A percentile compares a stretch with the other conserved stretches of the same genome.
These are phyloP conservation scores for Procambarus clarkii DNA, from an alignment of 1,140 invertebrate species.

Conservation along the genomic window DNA sequence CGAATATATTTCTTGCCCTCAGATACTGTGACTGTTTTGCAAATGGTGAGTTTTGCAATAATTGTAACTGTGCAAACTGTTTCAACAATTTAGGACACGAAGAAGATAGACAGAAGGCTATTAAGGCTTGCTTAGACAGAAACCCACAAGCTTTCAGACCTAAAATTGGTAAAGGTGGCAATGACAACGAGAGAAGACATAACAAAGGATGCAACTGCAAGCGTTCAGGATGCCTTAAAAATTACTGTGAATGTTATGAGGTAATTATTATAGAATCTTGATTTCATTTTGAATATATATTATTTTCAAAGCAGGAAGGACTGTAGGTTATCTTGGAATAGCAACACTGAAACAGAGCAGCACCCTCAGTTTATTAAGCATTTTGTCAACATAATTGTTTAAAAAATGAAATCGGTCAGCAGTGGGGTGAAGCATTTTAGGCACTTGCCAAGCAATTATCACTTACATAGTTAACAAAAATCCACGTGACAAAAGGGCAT, in stretches of 20 bases:
- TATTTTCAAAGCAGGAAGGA: too few relatives aligned
- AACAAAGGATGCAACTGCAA: slow-evolving; percentile 99
- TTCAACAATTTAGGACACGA: slow-evolving; percentile 98
- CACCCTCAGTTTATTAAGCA: too few relatives aligned
- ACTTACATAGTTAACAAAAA: too few relatives aligned
- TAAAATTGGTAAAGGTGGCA: slow-evolving; percentile 91
- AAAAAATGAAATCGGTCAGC: too few relatives aligned
- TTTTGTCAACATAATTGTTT: too few relatives aligned
- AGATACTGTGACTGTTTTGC: slow-evolving; percentile 99
- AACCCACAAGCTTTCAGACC: slow-evolving; percentile 94
- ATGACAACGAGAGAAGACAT: slow-evolving; percentile 85
- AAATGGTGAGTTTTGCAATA: slow-evolving; percentile 98
- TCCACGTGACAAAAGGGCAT: too few relatives aligned
- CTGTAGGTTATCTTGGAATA: too few relatives aligned
- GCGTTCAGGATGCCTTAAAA: slow-evolving; percentile 98
- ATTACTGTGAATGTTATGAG: slow-evolving; percentile 99
- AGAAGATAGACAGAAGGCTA: slow-evolving; percentile 92
- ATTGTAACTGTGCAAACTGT: slow-evolving; percentile 99
- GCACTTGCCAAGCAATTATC: too few relatives aligned
- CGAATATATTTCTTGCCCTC: slow-evolving; percentile 67
- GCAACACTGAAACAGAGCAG: too few relatives aligned
- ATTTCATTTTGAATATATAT: too few relatives aligned
- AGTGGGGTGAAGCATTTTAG: too few relatives aligned
- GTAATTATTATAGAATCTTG: slow-evolving; percentile 73
- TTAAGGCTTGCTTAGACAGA: slow-evolving; percentile 82